Percentiles rank a stretch among this genome's conserved stretches.
These are phyloP conservation scores for Catostylus mosaicus DNA, from an alignment of 30 jellyfish, hydroid and myxozoan species.

Conservation along the genomic window DNA sequence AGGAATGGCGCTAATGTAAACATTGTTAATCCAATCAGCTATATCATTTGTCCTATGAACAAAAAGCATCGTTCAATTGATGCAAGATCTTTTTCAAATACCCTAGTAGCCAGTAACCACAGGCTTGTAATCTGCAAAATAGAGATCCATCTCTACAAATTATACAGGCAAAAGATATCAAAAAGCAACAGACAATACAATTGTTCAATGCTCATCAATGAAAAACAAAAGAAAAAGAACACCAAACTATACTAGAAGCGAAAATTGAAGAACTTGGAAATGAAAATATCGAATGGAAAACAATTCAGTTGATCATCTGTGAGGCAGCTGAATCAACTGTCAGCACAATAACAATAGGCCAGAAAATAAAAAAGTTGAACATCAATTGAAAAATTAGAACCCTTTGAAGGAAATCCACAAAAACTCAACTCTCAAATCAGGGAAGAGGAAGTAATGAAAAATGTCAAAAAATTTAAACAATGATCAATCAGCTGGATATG, in stretches of 20 bases:
- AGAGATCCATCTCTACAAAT: no score
- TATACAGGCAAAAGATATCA: not conserved
- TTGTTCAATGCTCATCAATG: slow-evolving; percentile 45
- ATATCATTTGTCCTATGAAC: no score
- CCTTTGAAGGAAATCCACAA: slow-evolving; percentile 16
- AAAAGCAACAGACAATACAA: slow-evolving; percentile 21
- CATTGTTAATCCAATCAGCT: no score
- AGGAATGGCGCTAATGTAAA: no score
- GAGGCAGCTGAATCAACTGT: not conserved
- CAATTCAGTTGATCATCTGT: not conserved
- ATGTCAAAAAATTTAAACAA: slow-evolving; percentile 19
- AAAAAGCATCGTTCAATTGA: no score
- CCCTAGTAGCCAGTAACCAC: no score
- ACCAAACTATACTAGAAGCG: not conserved
- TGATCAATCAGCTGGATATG: slow-evolving; percentile 26
- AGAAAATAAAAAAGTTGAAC: not conserved
- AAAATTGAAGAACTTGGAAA: not conserved
- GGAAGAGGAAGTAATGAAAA: slow-evolving; percentile 11
- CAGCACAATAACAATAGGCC: not conserved
- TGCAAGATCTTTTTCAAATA: no score
- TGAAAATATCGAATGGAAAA: not conserved
- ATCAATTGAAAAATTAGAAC: slow-evolving; percentile 11
- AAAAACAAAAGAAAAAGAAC: slow-evolving; percentile 34
- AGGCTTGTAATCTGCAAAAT: no score
- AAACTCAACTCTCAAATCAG: slow-evolving; percentile 9